Evolutionary conservation across 2,888 invertebrate species (phyloP).

Genomic region (Ypsolopha sequella): DNA sequence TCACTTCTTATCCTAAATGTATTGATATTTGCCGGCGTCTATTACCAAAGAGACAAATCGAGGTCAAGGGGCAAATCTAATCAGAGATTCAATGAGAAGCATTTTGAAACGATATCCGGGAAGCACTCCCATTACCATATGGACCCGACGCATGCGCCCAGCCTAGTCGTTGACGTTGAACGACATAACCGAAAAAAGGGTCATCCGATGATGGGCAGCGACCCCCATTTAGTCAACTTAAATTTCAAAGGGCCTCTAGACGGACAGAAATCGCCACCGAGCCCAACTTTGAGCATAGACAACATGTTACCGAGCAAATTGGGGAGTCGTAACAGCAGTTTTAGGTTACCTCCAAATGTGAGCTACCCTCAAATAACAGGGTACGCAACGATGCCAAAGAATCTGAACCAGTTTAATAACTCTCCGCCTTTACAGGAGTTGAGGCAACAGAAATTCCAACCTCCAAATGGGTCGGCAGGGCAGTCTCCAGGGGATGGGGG

Average conservation of each 20-base stretch:
- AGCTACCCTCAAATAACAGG: constrained; percentile 55
- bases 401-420: constrained; percentile 66
- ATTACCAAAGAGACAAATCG: constrained; percentile 84
- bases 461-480: constrained; percentile 70
- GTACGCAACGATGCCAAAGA: constrained; percentile 73
- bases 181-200: constrained; percentile 60
- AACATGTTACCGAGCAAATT: constrained; percentile 63
- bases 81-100: constrained; percentile 77
- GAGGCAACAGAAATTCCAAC: constrained; percentile 70
- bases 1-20: constrained; percentile 85
- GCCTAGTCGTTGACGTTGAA: constrained; percentile 87
- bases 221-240: constrained; percentile 63
- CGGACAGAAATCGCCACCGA: constrained; percentile 71
- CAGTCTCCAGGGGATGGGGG: constrained; percentile 37
- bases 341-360: constrained; percentile 48
- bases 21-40: constrained; percentile 86
- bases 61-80: constrained; percentile 75
- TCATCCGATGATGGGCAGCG: constrained; percentile 47
- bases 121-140: constrained; percentile 86
- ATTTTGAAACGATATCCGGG: constrained; percentile 81
- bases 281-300: constrained; percentile 72
- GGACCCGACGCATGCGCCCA: constrained; percentile 82
- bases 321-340: constrained; percentile 64
- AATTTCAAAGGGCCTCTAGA: constrained; percentile 72
- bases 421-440: constrained; percentile 61